phyloP scores from a whole-genome alignment of 2,797 vertebrate species.

The Catamblyrhynchus diadema region DNA sequence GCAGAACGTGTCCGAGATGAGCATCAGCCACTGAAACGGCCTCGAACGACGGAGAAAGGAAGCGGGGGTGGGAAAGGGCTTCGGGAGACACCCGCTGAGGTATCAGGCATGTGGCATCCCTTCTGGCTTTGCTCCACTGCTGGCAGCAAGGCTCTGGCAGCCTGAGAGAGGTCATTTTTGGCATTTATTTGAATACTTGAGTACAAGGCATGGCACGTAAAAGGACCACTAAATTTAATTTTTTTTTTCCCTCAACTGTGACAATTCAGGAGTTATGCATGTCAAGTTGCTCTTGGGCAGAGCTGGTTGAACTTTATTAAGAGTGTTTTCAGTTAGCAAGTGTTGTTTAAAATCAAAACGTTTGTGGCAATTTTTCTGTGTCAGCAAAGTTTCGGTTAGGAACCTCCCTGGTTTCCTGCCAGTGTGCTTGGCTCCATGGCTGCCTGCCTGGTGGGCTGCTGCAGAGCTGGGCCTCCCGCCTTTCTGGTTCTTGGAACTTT shows the following conservation, averaged over 20 bases:
- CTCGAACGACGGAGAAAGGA: accelerated
- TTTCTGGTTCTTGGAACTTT: not conserved
- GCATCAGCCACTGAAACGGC: accelerated
- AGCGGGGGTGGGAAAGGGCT: accelerated
- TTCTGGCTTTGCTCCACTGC: accelerated
- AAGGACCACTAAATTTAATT: not conserved
- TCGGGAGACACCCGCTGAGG: not conserved
- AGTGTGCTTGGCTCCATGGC: not conserved
- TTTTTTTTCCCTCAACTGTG: too few relatives aligned
- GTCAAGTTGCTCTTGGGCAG: not conserved
- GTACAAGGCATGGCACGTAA: accelerated
- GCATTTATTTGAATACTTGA: not conserved
- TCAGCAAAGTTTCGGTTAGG: not conserved
- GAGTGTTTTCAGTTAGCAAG: not conserved
- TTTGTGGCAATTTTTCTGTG: not conserved
- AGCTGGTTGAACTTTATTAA: not conserved
- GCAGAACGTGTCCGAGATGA: not conserved
- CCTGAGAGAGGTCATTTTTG: not conserved
- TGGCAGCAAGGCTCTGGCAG: not conserved
- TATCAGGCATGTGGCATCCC: accelerated
- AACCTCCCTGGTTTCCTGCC: not conserved
- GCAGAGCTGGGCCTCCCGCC: not conserved
- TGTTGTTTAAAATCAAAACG: not conserved
- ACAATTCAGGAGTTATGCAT: not conserved
- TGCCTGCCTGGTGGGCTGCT: not conserved